Evolutionary conservation across 2,113 vertebrate genomes (phyloP).

Genomic region (Leptobrachium leishanense): DNA sequence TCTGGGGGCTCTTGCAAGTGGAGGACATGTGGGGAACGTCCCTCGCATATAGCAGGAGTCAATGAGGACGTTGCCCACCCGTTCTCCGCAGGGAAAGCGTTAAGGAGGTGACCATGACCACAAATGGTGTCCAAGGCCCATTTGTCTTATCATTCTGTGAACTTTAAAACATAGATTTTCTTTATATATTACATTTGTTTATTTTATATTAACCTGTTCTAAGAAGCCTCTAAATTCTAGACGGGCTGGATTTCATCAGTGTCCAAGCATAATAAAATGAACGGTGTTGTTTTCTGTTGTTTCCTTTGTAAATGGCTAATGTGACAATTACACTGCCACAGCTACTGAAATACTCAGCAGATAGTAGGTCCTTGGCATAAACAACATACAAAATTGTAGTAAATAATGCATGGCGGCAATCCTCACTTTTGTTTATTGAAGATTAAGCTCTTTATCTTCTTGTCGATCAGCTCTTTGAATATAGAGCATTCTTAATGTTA

Average conservation of each 20-base stretch:
- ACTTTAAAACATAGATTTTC: neutral
- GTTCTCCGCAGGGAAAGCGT: no score
- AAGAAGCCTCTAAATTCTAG: neutral
- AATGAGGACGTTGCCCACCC: no score
- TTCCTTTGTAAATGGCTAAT: conserved; percentile 34
- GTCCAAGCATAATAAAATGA: neutral
- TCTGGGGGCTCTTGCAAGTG: no score
- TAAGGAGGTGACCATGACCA: no score
- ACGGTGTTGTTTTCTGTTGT: neutral
- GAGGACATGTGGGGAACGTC: no score
- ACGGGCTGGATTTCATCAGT: neutral
- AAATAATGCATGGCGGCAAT: conserved; percentile 42
- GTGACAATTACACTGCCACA: conserved; percentile 40
- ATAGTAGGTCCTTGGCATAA: conserved; percentile 29
- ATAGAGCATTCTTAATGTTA: conserved; percentile 15
- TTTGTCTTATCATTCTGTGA: neutral
- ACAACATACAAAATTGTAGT: conserved; percentile 27
- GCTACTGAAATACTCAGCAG: conserved; percentile 35
- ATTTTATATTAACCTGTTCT: no score
- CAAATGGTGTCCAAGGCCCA: no score
- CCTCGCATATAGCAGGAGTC: no score
- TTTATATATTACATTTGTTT: no score
- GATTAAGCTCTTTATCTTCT: conserved; percentile 31
- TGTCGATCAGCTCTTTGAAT: conserved; percentile 11
- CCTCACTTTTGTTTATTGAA: conserved; percentile 32